These are phyloP conservation scores for Oncorhynchus kisutch DNA, from an alignment of 2,113 vertebrate species.

Conservation along the genomic window DNA sequence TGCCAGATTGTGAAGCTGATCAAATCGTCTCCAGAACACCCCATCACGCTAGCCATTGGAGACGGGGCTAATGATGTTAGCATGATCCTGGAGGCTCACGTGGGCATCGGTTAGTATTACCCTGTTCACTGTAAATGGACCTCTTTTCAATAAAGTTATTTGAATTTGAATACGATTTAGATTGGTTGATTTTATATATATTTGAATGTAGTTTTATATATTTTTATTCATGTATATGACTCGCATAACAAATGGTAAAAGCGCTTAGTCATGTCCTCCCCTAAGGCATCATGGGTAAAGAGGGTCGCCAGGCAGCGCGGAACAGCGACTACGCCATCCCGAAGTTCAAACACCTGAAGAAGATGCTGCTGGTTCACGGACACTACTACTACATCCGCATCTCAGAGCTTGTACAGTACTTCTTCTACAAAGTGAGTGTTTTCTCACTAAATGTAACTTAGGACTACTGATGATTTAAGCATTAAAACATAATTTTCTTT, in stretches of 20 bases:
- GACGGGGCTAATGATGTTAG: conserved; percentile 98
- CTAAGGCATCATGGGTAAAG: conserved; percentile 93
- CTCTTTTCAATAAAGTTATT: neutral
- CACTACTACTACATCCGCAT: conserved; percentile 97
- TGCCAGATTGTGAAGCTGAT: conserved; percentile 94
- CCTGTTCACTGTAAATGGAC: neutral
- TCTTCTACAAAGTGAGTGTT: conserved; percentile 94
- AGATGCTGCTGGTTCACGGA: conserved; percentile 95
- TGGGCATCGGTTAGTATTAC: conserved; percentile 86
- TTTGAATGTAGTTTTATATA: neutral
- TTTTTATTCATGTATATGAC: neutral
- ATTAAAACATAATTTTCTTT: conserved; percentile 1
- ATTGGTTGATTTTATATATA: neutral
- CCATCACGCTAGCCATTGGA: conserved; percentile 92
- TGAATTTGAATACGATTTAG: neutral
- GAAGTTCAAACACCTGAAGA: conserved; percentile 97
- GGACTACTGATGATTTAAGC: neutral
- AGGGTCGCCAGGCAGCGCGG: conserved; percentile 92
- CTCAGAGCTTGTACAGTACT: conserved; percentile 97
- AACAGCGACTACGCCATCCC: conserved; percentile 98
- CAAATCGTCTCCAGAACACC: conserved; percentile 91
- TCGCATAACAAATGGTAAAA: neutral
- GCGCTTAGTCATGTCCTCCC: neutral
- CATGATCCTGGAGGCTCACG: conserved; percentile 98
- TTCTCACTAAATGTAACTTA: no score